These are phyloP conservation scores for Hymenopus coronatus DNA, from an alignment of 2,888 invertebrate species.

Conservation along the genomic window DNA sequence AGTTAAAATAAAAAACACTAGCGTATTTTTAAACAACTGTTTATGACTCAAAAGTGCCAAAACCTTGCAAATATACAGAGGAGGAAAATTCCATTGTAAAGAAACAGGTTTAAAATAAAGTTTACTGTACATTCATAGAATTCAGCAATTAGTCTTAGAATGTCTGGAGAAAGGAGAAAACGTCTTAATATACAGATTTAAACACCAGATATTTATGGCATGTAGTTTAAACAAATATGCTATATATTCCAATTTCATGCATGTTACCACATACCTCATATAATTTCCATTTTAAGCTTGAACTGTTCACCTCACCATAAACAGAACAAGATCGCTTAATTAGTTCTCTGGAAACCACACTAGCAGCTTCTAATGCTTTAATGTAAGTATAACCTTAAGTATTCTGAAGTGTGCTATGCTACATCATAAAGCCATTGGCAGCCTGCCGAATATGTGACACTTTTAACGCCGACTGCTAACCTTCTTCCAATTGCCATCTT, in stretches of 20 bases:
- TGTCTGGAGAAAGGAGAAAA: not conserved
- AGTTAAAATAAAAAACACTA: not conserved
- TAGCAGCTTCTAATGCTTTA: not conserved
- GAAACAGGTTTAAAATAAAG: not conserved
- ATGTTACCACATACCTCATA: too few relatives aligned
- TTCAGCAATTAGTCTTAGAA: not conserved
- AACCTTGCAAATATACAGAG: not conserved
- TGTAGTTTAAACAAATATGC: not conserved
- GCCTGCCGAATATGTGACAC: not conserved
- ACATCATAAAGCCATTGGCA: not conserved
- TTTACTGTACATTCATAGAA: not conserved
- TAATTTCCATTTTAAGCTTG: too few relatives aligned
- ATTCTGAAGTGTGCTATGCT: not conserved
- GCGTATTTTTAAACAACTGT: not conserved
- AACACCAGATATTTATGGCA: not conserved
- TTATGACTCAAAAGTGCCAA: not conserved
- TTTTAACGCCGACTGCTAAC: slow-evolving; percentile 43
- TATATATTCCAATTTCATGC: not conserved
- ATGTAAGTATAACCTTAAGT: not conserved
- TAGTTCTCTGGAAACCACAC: not conserved
- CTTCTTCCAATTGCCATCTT: slow-evolving; percentile 46
- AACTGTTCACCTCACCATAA: too few relatives aligned
- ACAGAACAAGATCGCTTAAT: too few relatives aligned
- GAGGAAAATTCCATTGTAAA: not conserved
- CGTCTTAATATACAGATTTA: not conserved